Percentiles rank a stretch among this genome's conserved stretches.
These are phyloP conservation scores for Propithecus perrieri DNA, from an alignment of 2,797 vertebrate species.

Conservation along the genomic window DNA sequence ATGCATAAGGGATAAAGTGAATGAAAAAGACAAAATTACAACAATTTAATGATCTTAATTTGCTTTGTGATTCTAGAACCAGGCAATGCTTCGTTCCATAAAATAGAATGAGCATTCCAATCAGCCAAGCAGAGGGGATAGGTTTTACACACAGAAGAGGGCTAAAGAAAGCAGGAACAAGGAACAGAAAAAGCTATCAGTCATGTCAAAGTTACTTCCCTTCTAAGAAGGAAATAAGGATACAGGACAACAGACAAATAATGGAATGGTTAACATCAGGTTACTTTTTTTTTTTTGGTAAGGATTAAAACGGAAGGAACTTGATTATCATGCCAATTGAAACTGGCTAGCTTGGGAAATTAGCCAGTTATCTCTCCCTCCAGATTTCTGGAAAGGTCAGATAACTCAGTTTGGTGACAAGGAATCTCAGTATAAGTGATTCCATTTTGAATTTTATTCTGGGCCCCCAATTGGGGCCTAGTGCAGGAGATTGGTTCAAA, in stretches of 20 bases:
- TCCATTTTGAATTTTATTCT: not conserved
- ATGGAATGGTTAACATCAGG: not conserved
- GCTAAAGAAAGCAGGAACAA: not conserved
- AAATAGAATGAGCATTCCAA: not conserved
- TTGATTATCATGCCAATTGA: not conserved
- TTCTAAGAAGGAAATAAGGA: not conserved
- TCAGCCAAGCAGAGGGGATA: not conserved
- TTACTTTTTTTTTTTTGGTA: not conserved
- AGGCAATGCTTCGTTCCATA: not conserved
- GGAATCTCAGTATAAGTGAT: not conserved
- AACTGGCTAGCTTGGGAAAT: not conserved
- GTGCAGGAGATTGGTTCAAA: not conserved
- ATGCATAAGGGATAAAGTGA: not conserved
- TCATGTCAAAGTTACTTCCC: not conserved
- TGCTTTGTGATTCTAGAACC: not conserved
- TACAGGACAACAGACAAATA: not conserved
- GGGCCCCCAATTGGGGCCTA: too few relatives aligned
- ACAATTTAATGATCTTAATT: not conserved
- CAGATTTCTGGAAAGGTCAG: not conserved
- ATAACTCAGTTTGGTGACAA: not conserved
- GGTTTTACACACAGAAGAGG: not conserved
- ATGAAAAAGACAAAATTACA: not conserved
- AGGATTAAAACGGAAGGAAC: not conserved
- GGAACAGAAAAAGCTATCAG: not conserved
- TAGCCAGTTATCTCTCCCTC: not conserved